Percentiles rank a stretch among this genome's conserved stretches.
phyloP scores from a whole-genome alignment of 2,888 invertebrate species.

The Pandemis corylana region DNA sequence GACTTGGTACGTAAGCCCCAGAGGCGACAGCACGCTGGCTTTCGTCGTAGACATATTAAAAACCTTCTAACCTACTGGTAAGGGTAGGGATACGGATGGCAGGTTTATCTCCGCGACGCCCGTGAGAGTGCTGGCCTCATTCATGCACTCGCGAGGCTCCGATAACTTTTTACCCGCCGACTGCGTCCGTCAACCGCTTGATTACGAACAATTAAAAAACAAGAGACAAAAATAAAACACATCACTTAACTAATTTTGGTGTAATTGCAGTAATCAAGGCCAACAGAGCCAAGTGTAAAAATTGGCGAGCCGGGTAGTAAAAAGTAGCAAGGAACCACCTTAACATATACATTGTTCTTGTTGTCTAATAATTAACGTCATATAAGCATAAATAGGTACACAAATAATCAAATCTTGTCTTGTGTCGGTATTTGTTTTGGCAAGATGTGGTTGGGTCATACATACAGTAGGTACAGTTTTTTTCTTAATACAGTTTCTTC shows the following conservation, averaged over 20 bases:
- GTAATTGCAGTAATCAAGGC: constrained; percentile 17
- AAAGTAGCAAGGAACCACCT: constrained; percentile 35
- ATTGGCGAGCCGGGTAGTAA: constrained; percentile 26
- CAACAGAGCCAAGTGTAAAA: constrained; percentile 5
- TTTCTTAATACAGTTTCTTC: background rate
- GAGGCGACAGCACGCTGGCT: no score
- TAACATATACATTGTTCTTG: constrained; percentile 32
- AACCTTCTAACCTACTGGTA: no score
- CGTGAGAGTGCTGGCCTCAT: background rate
- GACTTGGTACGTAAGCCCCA: no score
- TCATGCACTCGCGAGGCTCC: constrained; percentile 23
- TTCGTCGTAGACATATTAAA: no score
- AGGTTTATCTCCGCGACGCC: background rate
- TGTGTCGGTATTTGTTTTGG: constrained; percentile 33
- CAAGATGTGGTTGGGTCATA: constrained; percentile 26
- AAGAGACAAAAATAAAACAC: constrained; percentile 16
- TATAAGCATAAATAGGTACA: constrained; percentile 38
- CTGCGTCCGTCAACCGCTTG: background rate
- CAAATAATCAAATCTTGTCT: constrained; percentile 16
- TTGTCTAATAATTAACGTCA: constrained; percentile 34
- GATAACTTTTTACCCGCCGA: constrained; percentile 28
- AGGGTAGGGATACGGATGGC: background rate
- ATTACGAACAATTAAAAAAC: constrained; percentile 13
- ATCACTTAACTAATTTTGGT: background rate
- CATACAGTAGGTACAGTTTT: background rate